Evolutionary conservation across 2,797 vertebrate species (phyloP).

Genomic region (Garrulus glandarius): DNA sequence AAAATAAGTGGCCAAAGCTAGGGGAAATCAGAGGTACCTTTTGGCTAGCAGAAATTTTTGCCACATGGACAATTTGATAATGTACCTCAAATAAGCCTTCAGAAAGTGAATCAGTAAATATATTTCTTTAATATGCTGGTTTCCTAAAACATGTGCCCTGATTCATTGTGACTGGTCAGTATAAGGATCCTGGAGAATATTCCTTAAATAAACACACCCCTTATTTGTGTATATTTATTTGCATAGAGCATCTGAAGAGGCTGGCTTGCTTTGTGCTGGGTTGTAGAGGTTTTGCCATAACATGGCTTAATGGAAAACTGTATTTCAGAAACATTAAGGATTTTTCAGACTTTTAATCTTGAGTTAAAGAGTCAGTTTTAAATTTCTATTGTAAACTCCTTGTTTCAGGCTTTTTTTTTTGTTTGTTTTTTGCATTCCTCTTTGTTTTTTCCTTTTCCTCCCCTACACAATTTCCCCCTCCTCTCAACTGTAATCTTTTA

Average conservation of each 20-base stretch:
- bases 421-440: background rate
- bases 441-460: background rate
- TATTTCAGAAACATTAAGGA: background rate
- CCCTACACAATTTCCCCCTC: background rate
- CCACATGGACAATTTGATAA: background rate
- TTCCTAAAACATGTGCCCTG: background rate
- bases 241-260: rapidly evolving
- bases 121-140: background rate
- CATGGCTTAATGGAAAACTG: background rate
- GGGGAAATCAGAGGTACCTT: background rate
- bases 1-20: background rate
- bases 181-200: background rate
- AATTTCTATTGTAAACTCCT: background rate
- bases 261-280: background rate
- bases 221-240: background rate
- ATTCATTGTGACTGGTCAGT: background rate
- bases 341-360: background rate
- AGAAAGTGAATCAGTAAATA: background rate
- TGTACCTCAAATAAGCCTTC: background rate
- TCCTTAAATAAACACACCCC: background rate
- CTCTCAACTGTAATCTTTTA: background rate
- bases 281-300: background rate
- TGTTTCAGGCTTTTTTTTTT: background rate
- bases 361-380: background rate
- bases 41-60: background rate